Conservation (phyloP, 2,113 vertebrate genomes). For the Calypte anna region DNA sequence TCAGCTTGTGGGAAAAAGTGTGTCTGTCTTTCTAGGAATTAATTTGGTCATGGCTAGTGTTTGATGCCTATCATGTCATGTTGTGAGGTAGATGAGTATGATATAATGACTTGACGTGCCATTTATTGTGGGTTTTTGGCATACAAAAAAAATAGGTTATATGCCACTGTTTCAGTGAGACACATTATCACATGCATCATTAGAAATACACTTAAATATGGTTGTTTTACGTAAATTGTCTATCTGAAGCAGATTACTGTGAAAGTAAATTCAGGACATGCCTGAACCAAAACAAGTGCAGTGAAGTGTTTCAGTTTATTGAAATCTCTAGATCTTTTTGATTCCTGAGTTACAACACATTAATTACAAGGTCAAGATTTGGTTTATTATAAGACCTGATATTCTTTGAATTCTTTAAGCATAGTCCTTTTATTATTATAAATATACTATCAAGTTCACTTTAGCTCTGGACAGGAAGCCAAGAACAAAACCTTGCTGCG, state of each 20-base stretch:
- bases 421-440: neutral
- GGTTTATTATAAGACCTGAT: neutral
- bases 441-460: neutral
- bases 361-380: constrained; percentile 2
- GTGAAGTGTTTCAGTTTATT: neutral
- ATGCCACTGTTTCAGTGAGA: neutral
- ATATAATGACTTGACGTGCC: neutral
- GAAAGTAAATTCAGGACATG: neutral
- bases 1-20: neutral
- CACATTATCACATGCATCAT: neutral
- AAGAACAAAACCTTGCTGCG: neutral
- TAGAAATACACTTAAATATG: neutral
- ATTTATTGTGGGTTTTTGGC: neutral
- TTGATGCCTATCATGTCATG: neutral
- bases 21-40: neutral
- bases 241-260: neutral
- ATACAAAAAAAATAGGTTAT: neutral
- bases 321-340: neutral
- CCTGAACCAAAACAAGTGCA: neutral
- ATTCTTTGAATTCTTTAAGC: neutral
- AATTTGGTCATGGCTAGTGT: neutral
- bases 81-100: neutral
- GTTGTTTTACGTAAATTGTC: neutral
- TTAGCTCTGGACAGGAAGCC: neutral
- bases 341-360: neutral